A percentile compares a stretch with the other conserved stretches of the same genome.
phyloP scores from a whole-genome alignment of 2,113 vertebrate species.

The Poecile atricapillus region DNA sequence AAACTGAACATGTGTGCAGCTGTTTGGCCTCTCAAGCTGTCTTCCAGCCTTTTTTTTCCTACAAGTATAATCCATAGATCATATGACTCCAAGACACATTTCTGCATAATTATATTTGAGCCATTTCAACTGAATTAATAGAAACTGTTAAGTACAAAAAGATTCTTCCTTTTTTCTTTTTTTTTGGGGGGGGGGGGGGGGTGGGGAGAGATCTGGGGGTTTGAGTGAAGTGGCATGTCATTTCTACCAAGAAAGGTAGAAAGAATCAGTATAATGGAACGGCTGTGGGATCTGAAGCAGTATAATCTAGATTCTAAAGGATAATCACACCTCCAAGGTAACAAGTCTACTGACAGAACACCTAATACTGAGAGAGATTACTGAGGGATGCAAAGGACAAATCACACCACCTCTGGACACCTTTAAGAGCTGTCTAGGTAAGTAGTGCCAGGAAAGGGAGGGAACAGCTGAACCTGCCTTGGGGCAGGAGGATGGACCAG shows the following conservation, averaged over 20 bases:
- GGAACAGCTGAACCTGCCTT: neutral
- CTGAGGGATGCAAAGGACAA: neutral
- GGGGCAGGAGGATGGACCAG: neutral
- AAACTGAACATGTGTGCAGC: neutral
- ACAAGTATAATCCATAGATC: neutral
- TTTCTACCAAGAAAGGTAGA: neutral
- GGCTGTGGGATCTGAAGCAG: neutral
- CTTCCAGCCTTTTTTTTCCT: neutral
- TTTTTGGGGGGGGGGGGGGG: accelerated
- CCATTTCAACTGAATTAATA: neutral
- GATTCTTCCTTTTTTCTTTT: neutral
- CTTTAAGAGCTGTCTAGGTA: neutral
- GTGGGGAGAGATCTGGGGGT: too few species aligned
- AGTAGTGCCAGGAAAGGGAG: neutral
- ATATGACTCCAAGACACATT: neutral
- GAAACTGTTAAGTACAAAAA: neutral
- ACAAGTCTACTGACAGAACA: neutral
- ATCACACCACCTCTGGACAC: neutral
- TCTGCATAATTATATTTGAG: neutral
- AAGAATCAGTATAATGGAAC: neutral
- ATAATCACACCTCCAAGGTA: neutral
- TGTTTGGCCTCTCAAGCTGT: neutral
- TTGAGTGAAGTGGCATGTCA: neutral
- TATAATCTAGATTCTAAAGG: neutral
- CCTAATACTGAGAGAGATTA: neutral